Conservation (phyloP, 1,140 invertebrate genomes). For the Cotesia typhae region DNA sequence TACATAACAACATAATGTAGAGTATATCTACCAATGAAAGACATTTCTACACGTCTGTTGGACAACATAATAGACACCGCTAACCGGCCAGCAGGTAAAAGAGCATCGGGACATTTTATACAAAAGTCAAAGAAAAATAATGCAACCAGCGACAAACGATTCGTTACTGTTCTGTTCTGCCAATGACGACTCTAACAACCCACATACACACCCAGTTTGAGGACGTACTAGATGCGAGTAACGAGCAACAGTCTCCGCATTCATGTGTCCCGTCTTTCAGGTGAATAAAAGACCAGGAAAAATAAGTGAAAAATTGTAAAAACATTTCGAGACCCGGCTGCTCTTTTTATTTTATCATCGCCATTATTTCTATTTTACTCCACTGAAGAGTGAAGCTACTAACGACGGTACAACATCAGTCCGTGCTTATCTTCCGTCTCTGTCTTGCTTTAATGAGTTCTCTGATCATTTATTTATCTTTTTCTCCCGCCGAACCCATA, state of each 20-base stretch:
- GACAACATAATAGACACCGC: conserved; percentile 27
- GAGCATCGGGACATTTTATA: conserved; percentile 36
- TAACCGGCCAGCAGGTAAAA: conserved; percentile 44
- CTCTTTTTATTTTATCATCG: not conserved
- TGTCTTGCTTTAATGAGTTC: conserved; percentile 9
- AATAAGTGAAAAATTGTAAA: conserved; percentile 15
- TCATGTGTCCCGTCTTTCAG: conserved; percentile 26
- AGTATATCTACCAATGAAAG: not conserved
- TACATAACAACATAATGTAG: not conserved
- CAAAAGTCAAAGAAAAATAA: conserved; percentile 43
- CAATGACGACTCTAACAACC: not conserved
- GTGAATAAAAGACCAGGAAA: conserved; percentile 15
- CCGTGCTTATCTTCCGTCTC: not conserved
- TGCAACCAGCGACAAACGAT: conserved; percentile 43
- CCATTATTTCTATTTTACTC: conserved; percentile 10
- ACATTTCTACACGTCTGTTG: conserved; percentile 6
- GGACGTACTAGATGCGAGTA: conserved; percentile 23
- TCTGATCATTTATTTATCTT: conserved; percentile 11
- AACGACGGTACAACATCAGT: not conserved
- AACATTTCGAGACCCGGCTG: not conserved
- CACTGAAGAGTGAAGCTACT: not conserved
- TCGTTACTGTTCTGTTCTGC: conserved; percentile 39
- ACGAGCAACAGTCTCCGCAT: conserved; percentile 21
- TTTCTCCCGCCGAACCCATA: conserved; percentile 29
- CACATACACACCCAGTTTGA: not conserved